Base-by-base conservation (phyloP, 2,113 vertebrate species). In the Gyps fulvus region DNA sequence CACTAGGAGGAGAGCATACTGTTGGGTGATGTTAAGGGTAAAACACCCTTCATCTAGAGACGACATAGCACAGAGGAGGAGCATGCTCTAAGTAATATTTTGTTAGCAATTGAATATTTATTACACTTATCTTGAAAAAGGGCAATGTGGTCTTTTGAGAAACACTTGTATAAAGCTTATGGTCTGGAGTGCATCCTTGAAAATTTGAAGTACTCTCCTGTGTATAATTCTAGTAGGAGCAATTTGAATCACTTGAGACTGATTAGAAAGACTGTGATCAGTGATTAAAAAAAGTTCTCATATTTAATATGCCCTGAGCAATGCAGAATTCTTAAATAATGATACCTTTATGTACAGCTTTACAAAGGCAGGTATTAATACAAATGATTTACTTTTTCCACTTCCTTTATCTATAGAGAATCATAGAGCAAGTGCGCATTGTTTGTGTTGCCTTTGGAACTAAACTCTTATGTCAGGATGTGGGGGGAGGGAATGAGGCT, bases 1-100 rank as follows among this genome's bases (percentile, higher is more conserved):
- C 17, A 27, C 34, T 36, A 25, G 0, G 0, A 89, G n/a, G n/a
- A 57, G 5, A 69, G 4, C 0, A 1, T 8, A 7, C 27, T 19
- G 32, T 12, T 59, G 34, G 11, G 6, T 59, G n/a, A n/a, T 12
- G 19, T 72, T 49, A 66, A 42, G 7, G 13, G n/a, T 66, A 79
- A 50, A 13, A 32, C 20, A 52, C 5, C 16, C 40, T 54, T 61
- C 6, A 3, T 21, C 32, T 50, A 55, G 16, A 71, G 43, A 36
- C 11, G 21, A 71, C 5, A 11, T 65, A 72, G 31, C 27, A 76
- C 34, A 21, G 26, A 61, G 16, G 2, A 77, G 26, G 29, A n/a
- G 13, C 16, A 36, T 42, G 43, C 13, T 36, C 11, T 23, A 49
- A 34, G 22, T 38, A 66, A 67, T 49, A 43, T 14, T 83, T 67